Evolutionary conservation across 2,113 vertebrate species (phyloP).

Genomic region (Cyanoliseus patagonus): DNA sequence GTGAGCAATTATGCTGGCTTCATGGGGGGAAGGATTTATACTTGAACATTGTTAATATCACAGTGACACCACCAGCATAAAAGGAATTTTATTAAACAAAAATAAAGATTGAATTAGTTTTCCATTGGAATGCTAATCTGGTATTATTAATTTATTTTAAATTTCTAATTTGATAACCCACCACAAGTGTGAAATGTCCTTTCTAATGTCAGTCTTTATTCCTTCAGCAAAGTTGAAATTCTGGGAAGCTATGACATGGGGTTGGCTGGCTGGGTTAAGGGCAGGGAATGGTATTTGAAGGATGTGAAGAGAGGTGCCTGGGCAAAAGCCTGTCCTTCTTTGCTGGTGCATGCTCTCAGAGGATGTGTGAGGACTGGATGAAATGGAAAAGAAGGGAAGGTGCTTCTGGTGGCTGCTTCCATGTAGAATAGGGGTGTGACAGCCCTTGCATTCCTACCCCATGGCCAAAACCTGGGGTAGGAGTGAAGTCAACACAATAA

Average conservation of each 20-base stretch:
- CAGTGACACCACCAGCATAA: slow-evolving; percentile 37
- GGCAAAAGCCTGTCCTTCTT: not conserved
- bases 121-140: slow-evolving; percentile 33
- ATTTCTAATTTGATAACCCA: slow-evolving; percentile 47
- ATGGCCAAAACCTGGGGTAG: not conserved
- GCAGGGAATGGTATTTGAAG: not conserved
- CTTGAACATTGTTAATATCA: slow-evolving; percentile 66
- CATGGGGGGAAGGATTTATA: slow-evolving; percentile 66
- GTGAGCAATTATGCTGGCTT: slow-evolving; percentile 49
- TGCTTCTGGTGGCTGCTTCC: not conserved
- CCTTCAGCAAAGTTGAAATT: not conserved
- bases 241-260: not conserved
- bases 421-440: not conserved
- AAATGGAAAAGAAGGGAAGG: not conserved
- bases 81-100: slow-evolving; percentile 43
- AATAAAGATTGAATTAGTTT: slow-evolving; percentile 54
- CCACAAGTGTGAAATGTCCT: not conserved
- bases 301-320: not conserved
- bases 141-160: slow-evolving; percentile 55
- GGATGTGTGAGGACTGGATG: not conserved
- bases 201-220: slow-evolving; percentile 8
- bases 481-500: not conserved
- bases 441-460: not conserved
- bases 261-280: not conserved
- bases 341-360: not conserved